phyloP scores from a whole-genome alignment of 64 coral and sea anemone genomes.

The Stichodactyla mertensii region DNA sequence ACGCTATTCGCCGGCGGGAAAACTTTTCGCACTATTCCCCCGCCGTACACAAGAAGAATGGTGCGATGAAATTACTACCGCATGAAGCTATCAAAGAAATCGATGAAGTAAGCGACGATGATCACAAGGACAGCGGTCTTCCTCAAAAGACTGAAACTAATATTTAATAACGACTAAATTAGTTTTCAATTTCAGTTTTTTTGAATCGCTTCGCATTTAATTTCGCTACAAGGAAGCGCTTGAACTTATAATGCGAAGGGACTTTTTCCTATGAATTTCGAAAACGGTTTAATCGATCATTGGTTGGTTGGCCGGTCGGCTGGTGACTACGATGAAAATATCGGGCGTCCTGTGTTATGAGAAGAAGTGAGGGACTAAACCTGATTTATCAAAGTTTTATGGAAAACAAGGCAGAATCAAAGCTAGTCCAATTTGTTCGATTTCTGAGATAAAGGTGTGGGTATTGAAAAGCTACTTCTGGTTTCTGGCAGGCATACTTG shows the following conservation, averaged over 20 bases:
- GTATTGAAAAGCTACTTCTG: neutral
- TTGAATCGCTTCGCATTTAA: neutral
- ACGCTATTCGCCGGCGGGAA: neutral
- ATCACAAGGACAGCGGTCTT: neutral
- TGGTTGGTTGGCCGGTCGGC: neutral
- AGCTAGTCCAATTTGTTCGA: too few species aligned
- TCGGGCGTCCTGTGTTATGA: neutral
- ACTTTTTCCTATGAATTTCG: neutral
- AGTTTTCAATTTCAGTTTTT: neutral
- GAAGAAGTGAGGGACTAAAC: too few species aligned
- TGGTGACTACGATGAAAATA: neutral
- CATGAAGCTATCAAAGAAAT: constrained; percentile 35
- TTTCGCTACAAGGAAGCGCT: neutral
- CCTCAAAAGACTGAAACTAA: neutral
- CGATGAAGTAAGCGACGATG: constrained; percentile 20
- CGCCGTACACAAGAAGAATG: constrained; percentile 30
- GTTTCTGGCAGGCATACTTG: too few species aligned
- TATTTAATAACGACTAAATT: neutral
- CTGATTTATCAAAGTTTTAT: too few species aligned
- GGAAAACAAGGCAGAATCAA: too few species aligned
- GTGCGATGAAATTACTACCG: constrained; percentile 33
- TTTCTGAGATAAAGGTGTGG: too few species aligned
- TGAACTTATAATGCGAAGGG: neutral
- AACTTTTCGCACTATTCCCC: neutral
- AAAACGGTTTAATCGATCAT: neutral